phyloP scores from a whole-genome alignment of 2,888 invertebrate species.

The Drosophila neonasuta region DNA sequence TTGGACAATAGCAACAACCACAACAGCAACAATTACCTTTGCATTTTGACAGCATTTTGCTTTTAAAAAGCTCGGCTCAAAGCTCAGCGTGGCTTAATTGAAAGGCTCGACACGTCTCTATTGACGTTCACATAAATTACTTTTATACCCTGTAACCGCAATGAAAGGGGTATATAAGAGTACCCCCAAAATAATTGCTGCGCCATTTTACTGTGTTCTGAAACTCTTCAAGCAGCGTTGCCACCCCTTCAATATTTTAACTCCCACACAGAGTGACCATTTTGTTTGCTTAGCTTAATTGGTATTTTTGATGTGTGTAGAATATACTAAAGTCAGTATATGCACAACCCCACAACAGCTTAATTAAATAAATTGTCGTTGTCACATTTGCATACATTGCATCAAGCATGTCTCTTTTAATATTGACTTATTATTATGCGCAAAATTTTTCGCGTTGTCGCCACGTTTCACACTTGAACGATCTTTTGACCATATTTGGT shows the following conservation, averaged over 20 bases:
- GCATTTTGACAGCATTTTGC: slow-evolving; percentile 25
- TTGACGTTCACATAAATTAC: slow-evolving; percentile 37
- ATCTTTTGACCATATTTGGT: slow-evolving; percentile 57
- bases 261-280: slow-evolving; percentile 7
- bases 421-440: slow-evolving; percentile 55
- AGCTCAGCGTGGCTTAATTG: slow-evolving; percentile 44
- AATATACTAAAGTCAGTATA: slow-evolving; percentile 11
- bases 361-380: slow-evolving; percentile 29
- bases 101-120: slow-evolving; percentile 57
- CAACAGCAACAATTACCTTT: not conserved
- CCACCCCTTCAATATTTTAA: not conserved
- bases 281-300: not conserved
- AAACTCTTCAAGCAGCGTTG: not conserved
- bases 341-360: not conserved
- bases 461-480: slow-evolving; percentile 51
- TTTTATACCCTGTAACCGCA: slow-evolving; percentile 20
- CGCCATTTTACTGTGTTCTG: too few relatives aligned
- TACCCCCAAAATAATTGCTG: too few relatives aligned
- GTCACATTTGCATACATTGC: slow-evolving; percentile 51
- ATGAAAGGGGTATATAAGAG: not conserved
- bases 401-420: slow-evolving; percentile 35
- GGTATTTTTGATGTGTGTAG: not conserved
- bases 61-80: slow-evolving; percentile 29
- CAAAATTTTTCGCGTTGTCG: slow-evolving; percentile 24
- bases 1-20: not conserved